phyloP scores from a whole-genome alignment of 2,113 vertebrate genomes.

The Dipodomys merriami region DNA sequence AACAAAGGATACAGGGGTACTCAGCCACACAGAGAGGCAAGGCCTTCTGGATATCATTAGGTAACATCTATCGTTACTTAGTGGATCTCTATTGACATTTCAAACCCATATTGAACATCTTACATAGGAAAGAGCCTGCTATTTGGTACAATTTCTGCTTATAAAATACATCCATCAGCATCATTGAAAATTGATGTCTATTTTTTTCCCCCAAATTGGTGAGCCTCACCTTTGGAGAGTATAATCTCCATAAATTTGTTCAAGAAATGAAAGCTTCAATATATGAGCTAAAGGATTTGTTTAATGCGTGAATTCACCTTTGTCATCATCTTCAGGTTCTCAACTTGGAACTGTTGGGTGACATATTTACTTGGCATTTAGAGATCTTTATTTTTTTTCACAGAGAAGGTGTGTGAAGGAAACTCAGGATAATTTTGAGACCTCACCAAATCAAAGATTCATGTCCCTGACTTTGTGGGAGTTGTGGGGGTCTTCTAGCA shows the following conservation, averaged over 20 bases:
- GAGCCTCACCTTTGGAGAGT: neutral
- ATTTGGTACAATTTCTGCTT: neutral
- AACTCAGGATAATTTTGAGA: neutral
- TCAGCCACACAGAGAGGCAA: neutral
- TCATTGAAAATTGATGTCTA: neutral
- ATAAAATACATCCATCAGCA: neutral
- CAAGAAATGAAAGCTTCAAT: neutral
- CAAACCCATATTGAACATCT: neutral
- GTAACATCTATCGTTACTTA: neutral
- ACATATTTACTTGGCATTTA: slow-evolving; percentile 19
- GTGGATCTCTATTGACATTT: neutral
- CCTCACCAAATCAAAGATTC: neutral
- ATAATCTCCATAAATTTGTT: neutral
- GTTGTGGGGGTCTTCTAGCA: neutral
- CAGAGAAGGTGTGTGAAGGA: neutral
- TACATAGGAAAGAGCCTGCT: neutral
- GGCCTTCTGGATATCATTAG: neutral
- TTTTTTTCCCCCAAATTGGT: neutral
- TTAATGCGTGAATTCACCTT: neutral
- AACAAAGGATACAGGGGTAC: neutral
- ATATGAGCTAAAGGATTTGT: neutral
- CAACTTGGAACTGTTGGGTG: neutral
- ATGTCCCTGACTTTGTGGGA: neutral
- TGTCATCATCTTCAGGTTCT: neutral
- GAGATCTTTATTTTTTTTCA: neutral